Conservation (phyloP, 2,797 vertebrate genomes). For the Varecia variegata region DNA sequence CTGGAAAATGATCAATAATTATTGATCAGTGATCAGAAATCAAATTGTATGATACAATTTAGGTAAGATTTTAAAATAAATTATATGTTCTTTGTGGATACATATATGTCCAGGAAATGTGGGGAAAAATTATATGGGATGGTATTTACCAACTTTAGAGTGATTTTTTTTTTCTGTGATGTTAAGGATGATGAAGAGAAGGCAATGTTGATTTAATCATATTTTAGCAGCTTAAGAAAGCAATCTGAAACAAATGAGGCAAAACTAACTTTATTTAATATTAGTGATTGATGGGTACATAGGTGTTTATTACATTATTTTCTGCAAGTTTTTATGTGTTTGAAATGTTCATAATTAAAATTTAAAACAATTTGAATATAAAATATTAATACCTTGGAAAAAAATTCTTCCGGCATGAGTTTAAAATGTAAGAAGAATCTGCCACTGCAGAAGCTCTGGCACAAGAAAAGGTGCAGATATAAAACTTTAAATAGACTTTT, state of each 20-base stretch:
- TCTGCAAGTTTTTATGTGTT: not conserved
- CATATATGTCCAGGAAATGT: not conserved
- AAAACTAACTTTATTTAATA: not conserved
- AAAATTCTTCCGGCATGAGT: not conserved
- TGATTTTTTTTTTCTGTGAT: not conserved
- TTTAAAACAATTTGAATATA: not conserved
- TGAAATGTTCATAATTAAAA: conserved; percentile 7
- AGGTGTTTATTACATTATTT: not conserved
- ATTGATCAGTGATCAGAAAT: not conserved
- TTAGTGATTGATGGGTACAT: not conserved
- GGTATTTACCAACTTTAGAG: not conserved
- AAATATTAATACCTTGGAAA: not conserved
- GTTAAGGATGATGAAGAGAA: not conserved
- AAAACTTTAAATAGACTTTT: not conserved
- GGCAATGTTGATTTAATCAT: not conserved
- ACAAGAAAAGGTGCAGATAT: not conserved
- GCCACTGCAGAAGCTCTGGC: not conserved
- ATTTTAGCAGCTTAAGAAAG: not conserved
- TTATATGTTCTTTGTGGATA: not conserved
- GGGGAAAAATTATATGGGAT: no score
- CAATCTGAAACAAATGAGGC: not conserved
- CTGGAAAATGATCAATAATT: not conserved
- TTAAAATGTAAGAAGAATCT: conserved; percentile 33
- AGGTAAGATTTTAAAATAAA: not conserved
- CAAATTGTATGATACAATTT: not conserved